These are phyloP conservation scores for Timema podura DNA, from an alignment of 2,888 invertebrate species.

Conservation along the genomic window DNA sequence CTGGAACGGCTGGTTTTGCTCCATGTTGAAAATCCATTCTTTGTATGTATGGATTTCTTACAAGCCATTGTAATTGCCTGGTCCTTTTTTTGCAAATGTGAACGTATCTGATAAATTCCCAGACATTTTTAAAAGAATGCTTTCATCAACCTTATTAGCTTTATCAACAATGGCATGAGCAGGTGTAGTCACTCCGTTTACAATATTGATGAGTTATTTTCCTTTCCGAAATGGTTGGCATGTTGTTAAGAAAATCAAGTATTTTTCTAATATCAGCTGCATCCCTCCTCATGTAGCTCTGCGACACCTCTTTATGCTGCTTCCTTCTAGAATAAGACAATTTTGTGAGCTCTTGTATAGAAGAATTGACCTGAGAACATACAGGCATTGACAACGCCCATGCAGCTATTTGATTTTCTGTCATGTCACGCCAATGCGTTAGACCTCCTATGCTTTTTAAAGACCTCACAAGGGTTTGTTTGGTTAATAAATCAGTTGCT, in stretches of 20 bases:
- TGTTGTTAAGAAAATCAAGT: neutral
- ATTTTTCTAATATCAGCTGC: neutral
- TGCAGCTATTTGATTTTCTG: neutral
- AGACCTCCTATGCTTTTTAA: constrained; percentile 12
- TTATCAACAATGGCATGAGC: neutral
- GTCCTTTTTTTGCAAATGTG: neutral
- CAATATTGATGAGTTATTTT: constrained; percentile 6
- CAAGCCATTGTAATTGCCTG: neutral
- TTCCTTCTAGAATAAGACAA: neutral
- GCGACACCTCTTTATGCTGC: constrained; percentile 10
- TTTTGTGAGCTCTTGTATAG: neutral
- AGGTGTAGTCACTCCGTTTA: neutral
- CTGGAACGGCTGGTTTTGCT: too few relatives aligned
- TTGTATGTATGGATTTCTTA: neutral
- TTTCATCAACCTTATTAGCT: constrained; percentile 13
- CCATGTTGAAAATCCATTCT: constrained; percentile 3
- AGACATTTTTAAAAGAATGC: neutral
- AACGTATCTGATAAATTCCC: constrained; percentile 9
- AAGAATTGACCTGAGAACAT: constrained; percentile 3
- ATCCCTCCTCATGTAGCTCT: constrained; percentile 3
- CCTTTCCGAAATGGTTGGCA: constrained; percentile 4
- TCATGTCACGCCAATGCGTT: neutral
- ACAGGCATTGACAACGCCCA: neutral
- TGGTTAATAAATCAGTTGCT: neutral
- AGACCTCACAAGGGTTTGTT: neutral